These are phyloP conservation scores for Bombylius discolor DNA, from an alignment of 2,888 invertebrate species.

Conservation along the genomic window DNA sequence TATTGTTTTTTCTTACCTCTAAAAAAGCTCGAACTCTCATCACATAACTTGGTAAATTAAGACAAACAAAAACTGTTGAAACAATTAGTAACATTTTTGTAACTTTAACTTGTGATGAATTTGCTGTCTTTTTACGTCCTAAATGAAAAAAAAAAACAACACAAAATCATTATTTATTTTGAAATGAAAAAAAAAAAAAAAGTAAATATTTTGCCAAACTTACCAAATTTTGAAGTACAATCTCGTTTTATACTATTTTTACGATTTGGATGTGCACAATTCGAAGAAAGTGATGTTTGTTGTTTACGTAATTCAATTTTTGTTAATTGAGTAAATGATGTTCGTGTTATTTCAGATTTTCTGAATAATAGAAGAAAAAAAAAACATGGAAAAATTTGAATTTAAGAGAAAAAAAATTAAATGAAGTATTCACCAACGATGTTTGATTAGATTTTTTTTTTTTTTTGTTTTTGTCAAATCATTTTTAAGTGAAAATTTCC, in stretches of 20 bases:
- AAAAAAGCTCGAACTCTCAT: constrained; percentile 50
- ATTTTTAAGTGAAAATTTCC: too few species aligned
- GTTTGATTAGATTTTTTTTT: too few species aligned
- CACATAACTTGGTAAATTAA: constrained; percentile 65
- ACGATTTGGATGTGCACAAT: constrained; percentile 27
- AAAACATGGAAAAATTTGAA: neutral
- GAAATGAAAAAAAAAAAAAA: neutral
- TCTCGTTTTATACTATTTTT: constrained; percentile 19
- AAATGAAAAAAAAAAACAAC: constrained; percentile 7
- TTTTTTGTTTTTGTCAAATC: neutral
- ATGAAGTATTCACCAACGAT: too few species aligned
- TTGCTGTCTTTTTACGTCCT: constrained; percentile 32
- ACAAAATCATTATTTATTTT: neutral
- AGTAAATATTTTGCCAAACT: constrained; percentile 4
- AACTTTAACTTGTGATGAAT: constrained; percentile 51
- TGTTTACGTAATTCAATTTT: constrained; percentile 25
- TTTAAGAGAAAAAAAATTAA: too few species aligned
- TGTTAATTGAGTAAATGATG: constrained; percentile 17
- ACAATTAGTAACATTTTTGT: constrained; percentile 74
- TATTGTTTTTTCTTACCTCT: constrained; percentile 34
- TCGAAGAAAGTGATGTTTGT: constrained; percentile 14
- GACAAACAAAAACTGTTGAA: constrained; percentile 61
- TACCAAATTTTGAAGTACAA: constrained; percentile 26
- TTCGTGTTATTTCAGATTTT: constrained; percentile 7
- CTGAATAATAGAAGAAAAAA: neutral